Conservation (phyloP, 53 echinoderm and acorn worm genomes). For the Holothuria scabra region DNA sequence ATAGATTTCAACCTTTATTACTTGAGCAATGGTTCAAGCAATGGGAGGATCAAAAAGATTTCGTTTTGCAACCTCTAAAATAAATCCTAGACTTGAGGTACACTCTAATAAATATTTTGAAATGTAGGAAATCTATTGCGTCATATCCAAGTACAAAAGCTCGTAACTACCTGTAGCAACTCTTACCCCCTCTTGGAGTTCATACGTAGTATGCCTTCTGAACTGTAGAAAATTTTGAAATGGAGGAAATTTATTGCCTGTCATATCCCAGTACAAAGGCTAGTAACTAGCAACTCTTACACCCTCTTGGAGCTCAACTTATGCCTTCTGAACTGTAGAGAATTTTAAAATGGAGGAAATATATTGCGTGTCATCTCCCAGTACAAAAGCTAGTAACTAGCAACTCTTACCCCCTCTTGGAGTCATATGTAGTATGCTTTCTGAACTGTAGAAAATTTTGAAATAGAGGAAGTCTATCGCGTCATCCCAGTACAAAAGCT, state of each 20-base stretch:
- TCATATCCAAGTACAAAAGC: too few species aligned
- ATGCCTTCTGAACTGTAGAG: slow-evolving; percentile 47
- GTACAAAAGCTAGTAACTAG: too few species aligned
- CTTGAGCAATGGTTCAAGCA: too few species aligned
- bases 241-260: neutral
- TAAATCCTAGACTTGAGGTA: too few species aligned
- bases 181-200: slow-evolving; percentile 82
- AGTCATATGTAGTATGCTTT: slow-evolving; percentile 69
- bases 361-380: too few species aligned
- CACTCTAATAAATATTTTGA: too few species aligned
- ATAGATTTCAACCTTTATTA: too few species aligned
- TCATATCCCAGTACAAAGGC: neutral
- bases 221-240: neutral
- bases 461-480: too few species aligned
- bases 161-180: neutral
- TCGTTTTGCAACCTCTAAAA: too few species aligned
- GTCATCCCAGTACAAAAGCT: neutral
- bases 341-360: too few species aligned
- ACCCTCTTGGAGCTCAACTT: slow-evolving; percentile 72
- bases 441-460: slow-evolving; percentile 17
- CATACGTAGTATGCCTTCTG: slow-evolving; percentile 60
- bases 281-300: slow-evolving; percentile 55
- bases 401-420: slow-evolving; percentile 74
- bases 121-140: too few species aligned
- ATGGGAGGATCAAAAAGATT: too few species aligned